Conservation (phyloP, 2,888 invertebrate species). For the Clistopyga incitator region DNA sequence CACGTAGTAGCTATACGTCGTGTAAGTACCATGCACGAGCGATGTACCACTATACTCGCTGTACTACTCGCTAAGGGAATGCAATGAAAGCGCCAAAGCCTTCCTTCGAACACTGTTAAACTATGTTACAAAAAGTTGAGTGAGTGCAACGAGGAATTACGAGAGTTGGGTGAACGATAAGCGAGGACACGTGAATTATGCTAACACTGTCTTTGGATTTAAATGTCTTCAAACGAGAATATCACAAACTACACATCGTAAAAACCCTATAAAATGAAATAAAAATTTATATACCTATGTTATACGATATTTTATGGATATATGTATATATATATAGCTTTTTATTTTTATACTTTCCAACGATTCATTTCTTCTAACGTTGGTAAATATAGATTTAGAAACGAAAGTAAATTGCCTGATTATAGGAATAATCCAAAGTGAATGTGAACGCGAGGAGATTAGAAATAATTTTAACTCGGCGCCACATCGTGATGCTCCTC, state of each 20-base stretch:
- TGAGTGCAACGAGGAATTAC: constrained; percentile 54
- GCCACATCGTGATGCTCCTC: not conserved
- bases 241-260: constrained; percentile 35
- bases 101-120: constrained; percentile 12
- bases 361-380: not conserved
- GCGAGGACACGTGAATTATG: constrained; percentile 46
- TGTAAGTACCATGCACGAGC: constrained; percentile 40
- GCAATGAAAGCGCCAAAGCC: constrained; percentile 44
- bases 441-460: constrained; percentile 53
- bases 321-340: not conserved
- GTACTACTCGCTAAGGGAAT: constrained; percentile 52
- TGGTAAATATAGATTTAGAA: constrained; percentile 36
- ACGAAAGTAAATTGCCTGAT: constrained; percentile 51
- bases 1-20: constrained; percentile 25
- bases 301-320: too few relatives aligned
- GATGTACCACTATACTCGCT: constrained; percentile 26
- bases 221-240: constrained; percentile 4
- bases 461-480: constrained; percentile 39
- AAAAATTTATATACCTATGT: too few relatives aligned
- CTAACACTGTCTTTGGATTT: constrained; percentile 3
- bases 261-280: constrained; percentile 3
- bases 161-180: constrained; percentile 60
- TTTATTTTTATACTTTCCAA: not conserved
- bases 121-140: constrained; percentile 7
- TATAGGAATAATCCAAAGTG: constrained; percentile 29